phyloP scores from a whole-genome alignment of 2,888 invertebrate species.

The Disparrhopalites patrizii region DNA sequence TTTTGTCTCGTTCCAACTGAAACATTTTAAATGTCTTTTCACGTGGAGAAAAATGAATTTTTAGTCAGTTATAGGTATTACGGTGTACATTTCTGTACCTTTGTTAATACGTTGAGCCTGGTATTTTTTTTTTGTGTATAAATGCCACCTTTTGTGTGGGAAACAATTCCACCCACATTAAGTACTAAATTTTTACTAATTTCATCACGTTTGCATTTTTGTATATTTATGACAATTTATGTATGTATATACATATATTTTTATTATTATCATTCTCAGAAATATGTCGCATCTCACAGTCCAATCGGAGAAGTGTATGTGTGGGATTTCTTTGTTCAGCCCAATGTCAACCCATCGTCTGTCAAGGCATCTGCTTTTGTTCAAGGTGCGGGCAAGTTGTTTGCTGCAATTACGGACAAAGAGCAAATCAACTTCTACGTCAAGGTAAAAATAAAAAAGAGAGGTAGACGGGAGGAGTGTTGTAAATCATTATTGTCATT shows the following conservation, averaged over 20 bases:
- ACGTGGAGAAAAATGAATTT: too few species aligned
- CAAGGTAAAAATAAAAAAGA: constrained; percentile 49
- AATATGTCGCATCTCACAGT: constrained; percentile 74
- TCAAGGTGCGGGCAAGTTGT: constrained; percentile 66
- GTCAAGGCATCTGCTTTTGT: constrained; percentile 60
- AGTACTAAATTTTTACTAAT: constrained; percentile 10
- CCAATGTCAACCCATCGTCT: constrained; percentile 52
- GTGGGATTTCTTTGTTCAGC: constrained; percentile 35
- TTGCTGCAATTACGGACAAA: constrained; percentile 53
- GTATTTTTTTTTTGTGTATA: too few species aligned
- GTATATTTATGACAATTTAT: background rate
- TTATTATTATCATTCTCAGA: constrained; percentile 54
- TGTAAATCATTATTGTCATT: too few species aligned
- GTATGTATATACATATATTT: background rate
- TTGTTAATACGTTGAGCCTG: too few species aligned
- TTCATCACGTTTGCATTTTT: background rate
- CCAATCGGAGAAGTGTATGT: constrained; percentile 58
- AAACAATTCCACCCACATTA: background rate
- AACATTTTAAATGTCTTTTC: too few species aligned
- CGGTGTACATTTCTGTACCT: too few species aligned
- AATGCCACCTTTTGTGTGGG: too few species aligned
- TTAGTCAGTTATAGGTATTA: too few species aligned
- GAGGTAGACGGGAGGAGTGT: too few species aligned
- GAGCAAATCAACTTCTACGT: constrained; percentile 51
- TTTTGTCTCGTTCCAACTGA: too few species aligned